Conservation (phyloP, 2,113 vertebrate genomes). For the Epinephelus fuscoguttatus region DNA sequence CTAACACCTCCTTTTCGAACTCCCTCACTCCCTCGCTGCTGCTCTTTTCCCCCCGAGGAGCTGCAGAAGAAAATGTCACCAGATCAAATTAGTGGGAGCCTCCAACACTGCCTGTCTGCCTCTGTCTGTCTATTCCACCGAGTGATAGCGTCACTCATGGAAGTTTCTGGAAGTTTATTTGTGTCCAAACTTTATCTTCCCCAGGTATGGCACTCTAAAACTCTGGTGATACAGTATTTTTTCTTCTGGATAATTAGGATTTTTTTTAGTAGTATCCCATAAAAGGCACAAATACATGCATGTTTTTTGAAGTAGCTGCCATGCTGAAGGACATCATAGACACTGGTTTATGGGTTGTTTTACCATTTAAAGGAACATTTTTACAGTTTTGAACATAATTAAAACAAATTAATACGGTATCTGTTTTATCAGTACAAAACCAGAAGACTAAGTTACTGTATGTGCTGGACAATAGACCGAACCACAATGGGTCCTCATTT, state of each 20-base stretch:
- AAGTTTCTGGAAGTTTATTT: conserved; percentile 62
- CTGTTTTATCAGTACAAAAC: too few species aligned
- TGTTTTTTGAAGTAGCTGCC: neutral
- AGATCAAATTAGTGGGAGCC: conserved; percentile 78
- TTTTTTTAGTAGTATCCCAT: neutral
- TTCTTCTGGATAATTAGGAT: neutral
- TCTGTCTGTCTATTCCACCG: conserved; percentile 61
- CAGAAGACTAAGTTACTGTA: too few species aligned
- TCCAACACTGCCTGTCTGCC: conserved; percentile 69
- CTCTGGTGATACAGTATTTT: neutral
- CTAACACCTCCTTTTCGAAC: conserved; percentile 56
- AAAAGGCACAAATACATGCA: neutral
- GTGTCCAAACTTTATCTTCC: conserved; percentile 66
- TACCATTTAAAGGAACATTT: neutral
- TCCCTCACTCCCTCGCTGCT: conserved; percentile 55
- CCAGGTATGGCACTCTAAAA: conserved; percentile 46
- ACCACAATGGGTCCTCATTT: too few species aligned
- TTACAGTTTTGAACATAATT: neutral
- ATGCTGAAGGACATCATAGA: neutral
- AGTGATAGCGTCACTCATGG: conserved; percentile 66
- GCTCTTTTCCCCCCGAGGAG: conserved; percentile 75
- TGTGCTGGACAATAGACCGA: too few species aligned
- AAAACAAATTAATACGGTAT: too few species aligned
- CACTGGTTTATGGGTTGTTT: neutral
- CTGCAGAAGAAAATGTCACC: conserved; percentile 79